Percentiles rank a stretch among this genome's conserved stretches.
These are phyloP conservation scores for Mormyrus iriodes DNA, from an alignment of 2,113 vertebrate genomes.

Conservation along the genomic window DNA sequence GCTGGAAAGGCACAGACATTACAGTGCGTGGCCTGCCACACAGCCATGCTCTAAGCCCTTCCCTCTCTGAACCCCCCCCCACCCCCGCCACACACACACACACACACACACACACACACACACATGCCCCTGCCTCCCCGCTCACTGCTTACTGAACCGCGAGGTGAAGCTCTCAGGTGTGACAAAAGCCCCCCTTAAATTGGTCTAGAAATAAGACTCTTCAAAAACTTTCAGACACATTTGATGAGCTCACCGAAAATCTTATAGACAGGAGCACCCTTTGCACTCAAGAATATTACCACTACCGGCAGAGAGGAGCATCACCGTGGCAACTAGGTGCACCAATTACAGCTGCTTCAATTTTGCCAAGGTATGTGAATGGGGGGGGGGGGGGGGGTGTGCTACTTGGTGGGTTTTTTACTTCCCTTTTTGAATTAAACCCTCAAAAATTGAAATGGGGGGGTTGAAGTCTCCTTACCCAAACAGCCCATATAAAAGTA, in stretches of 20 bases:
- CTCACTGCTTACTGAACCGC: neutral
- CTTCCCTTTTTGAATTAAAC: neutral
- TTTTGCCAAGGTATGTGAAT: constrained; percentile 20
- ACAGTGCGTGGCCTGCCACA: neutral
- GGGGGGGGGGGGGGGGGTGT: neutral
- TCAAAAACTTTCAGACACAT: constrained; percentile 30
- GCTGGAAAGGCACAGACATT: neutral
- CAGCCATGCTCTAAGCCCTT: neutral
- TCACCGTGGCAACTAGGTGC: constrained; percentile 36
- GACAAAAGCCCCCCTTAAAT: constrained; percentile 19
- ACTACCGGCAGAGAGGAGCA: constrained; percentile 24
- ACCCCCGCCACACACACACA: no score
- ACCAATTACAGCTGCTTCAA: constrained; percentile 44
- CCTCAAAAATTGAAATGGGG: neutral
- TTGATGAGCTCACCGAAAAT: constrained; percentile 43
- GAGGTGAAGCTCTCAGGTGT: constrained; percentile 15
- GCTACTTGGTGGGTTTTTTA: constrained; percentile 35
- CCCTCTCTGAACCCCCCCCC: neutral
- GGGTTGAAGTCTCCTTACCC: neutral
- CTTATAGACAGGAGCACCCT: constrained; percentile 35
- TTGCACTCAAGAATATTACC: constrained; percentile 26
- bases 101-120: neutral
- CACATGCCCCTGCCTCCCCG: neutral
- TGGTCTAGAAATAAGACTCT: constrained; percentile 27
- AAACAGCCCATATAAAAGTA: neutral